Conservation (phyloP, 2,113 vertebrate genomes). For the Anarrhichthys ocellatus region DNA sequence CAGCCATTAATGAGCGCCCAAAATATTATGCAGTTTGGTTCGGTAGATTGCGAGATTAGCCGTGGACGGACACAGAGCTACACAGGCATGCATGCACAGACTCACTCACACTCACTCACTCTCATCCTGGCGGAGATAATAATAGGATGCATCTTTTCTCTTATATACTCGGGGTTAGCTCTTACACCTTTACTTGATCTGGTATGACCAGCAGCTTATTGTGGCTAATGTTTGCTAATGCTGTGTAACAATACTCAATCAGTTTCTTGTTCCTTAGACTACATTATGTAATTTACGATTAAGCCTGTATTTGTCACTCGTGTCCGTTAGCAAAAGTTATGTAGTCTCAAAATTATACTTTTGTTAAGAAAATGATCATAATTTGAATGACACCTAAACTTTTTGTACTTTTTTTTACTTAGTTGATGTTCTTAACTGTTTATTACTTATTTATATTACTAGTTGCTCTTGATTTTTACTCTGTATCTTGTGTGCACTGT, state of each 20-base stretch:
- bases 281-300: background rate
- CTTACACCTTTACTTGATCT: background rate
- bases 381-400: background rate
- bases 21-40: no score
- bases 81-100: no score
- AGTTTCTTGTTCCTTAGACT: background rate
- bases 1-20: no score
- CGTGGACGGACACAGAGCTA: no score
- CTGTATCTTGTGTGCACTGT: no score
- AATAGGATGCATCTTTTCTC: background rate
- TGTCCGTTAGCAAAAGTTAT: background rate
- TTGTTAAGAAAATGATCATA: background rate
- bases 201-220: background rate
- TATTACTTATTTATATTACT: no score
- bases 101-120: no score
- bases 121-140: background rate
- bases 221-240: background rate
- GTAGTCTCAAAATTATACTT: background rate
- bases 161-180: background rate
- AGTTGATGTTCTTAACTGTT: no score
- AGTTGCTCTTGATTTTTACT: no score
- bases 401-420: no score
- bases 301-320: rapidly evolving
- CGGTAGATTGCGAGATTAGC: no score
- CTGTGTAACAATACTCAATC: background rate